Conservation (phyloP, 2,888 invertebrate genomes). For the Didymodactylos carnosus region DNA sequence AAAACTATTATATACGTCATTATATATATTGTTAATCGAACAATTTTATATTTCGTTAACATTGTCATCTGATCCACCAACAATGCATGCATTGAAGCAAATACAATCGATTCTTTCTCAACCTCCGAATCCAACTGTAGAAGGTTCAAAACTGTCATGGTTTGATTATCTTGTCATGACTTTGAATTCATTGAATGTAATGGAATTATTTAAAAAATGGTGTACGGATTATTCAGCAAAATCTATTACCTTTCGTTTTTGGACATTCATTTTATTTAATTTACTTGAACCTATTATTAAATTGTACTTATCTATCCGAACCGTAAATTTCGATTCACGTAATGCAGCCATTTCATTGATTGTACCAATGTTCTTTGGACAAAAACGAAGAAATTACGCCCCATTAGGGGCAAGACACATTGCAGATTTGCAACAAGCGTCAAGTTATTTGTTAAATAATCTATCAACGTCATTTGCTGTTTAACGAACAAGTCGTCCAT, state of each 20-base stretch:
- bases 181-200: background rate
- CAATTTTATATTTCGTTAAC: background rate
- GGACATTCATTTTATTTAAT: background rate
- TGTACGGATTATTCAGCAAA: no score
- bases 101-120: background rate
- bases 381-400: background rate
- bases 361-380: background rate
- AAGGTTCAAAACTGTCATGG: background rate
- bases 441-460: background rate
- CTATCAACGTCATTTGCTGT: background rate
- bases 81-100: background rate
- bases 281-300: background rate
- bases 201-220: no score
- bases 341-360: background rate
- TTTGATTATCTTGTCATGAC: background rate
- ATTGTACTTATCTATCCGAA: background rate
- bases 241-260: background rate
- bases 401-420: background rate
- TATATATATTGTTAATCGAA: background rate
- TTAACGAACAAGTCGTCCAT: background rate
- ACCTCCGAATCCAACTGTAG: background rate
- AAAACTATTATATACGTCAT: background rate
- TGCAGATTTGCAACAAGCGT: background rate
- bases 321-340: background rate
- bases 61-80: background rate